A percentile compares a stretch with the other conserved stretches of the same genome.
These are phyloP conservation scores for Apocrypta bakeri DNA, from an alignment of 1,140 invertebrate genomes.

Conservation along the genomic window DNA sequence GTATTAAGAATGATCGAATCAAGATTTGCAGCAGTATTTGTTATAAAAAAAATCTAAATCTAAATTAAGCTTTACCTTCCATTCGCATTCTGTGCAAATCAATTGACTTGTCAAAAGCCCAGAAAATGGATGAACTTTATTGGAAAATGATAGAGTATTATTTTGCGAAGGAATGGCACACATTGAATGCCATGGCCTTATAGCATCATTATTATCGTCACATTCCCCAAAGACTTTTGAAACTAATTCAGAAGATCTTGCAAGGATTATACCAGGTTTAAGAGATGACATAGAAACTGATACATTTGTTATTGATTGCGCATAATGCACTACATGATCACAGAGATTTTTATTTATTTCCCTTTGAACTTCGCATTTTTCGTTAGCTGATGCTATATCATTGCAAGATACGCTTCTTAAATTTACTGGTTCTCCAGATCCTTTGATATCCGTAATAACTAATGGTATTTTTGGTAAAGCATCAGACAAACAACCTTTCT, in stretches of 20 bases:
- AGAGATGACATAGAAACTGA: slow-evolving; percentile 52
- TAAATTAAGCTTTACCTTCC: slow-evolving; percentile 77
- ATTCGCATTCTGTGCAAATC: slow-evolving; percentile 85
- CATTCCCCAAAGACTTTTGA: slow-evolving; percentile 52
- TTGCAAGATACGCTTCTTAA: slow-evolving; percentile 71
- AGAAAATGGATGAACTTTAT: slow-evolving; percentile 80
- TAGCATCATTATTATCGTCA: slow-evolving; percentile 53
- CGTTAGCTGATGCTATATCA: slow-evolving; percentile 64
- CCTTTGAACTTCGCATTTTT: slow-evolving; percentile 51
- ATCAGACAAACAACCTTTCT: slow-evolving; percentile 83
- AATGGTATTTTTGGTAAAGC: slow-evolving; percentile 72
- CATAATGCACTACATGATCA: slow-evolving; percentile 59
- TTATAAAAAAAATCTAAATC: slow-evolving; percentile 32
- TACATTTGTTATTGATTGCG: slow-evolving; percentile 62
- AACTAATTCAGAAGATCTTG: slow-evolving; percentile 68
- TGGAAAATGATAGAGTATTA: slow-evolving; percentile 58
- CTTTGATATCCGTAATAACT: slow-evolving; percentile 60
- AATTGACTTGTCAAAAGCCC: slow-evolving; percentile 90
- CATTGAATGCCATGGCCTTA: slow-evolving; percentile 67
- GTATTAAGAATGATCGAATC: slow-evolving; percentile 58
- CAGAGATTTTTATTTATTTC: slow-evolving; percentile 63
- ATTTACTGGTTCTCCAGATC: slow-evolving; percentile 59
- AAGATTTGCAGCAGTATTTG: not conserved
- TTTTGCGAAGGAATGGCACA: slow-evolving; percentile 61
- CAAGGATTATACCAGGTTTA: slow-evolving; percentile 70